Evolutionary conservation across 2,888 invertebrate species (phyloP), one percentile per base, ranked within the genome.

Genomic region (Neocrepidodera transversa): DNA sequence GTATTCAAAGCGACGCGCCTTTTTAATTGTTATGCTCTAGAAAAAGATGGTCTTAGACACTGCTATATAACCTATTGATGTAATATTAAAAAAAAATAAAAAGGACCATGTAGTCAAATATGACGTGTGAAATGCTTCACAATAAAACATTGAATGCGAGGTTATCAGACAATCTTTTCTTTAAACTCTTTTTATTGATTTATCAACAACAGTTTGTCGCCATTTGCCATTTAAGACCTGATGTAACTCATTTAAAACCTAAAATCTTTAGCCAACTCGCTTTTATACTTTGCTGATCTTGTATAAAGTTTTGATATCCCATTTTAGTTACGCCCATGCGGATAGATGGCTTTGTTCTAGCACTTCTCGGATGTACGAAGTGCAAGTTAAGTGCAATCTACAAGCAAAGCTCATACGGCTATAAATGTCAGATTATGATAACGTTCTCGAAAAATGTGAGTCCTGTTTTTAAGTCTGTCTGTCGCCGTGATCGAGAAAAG

Each of bases 361-460:
- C 57, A 57, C 18, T 47, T 42, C 40, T 45, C 11, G n/a, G 18
- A 47, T 48, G 60, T n/a, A n/a, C 50, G 45, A 38, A 49, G 14
- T 53, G 43, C 58, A 60, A 59, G 52, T 60, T 61, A 57, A 63
- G 57, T 51, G 55, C 56, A 51, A 58, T 65, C 55, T 62, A 55
- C 58, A 65, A 38, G 59, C 61, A 43, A 54, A 62, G 62, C 67
- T 67, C 64, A 64, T 66, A 64, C 53, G 61, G 59, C 54, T 62
- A 66, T 68, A 68, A 67, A 68, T 57, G 69, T 67, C 68, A 67
- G 67, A 69, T 68, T 69, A 69, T 67, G 66, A 68, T 69, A 68
- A 69, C 67, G 60, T 63, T 57, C 56, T 47, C 58, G 64, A 58
- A 63, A 64, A 63, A 68, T 60, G 66, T 59, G 62, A 63, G 63